Evolutionary conservation across 37 sponge, comb jelly and placozoan genomes (phyloP).

Genomic region (Chondrosia reniformis): DNA sequence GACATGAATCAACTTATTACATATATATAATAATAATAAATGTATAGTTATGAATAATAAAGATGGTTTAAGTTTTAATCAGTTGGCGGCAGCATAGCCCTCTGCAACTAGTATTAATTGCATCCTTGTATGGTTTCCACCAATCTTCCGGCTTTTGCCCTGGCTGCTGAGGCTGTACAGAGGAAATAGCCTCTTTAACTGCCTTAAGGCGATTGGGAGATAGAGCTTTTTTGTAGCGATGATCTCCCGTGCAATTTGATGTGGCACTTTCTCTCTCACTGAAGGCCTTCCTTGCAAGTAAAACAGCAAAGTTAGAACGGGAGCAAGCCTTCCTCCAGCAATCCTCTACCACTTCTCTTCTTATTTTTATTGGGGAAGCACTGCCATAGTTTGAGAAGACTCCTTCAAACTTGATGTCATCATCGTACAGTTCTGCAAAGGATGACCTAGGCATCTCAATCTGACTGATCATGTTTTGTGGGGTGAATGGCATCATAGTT

Average conservation of each 20-base stretch:
- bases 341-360: background rate
- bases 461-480: no score
- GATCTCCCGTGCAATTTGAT: background rate
- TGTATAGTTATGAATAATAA: background rate
- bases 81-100: background rate
- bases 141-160: background rate
- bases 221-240: background rate
- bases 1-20: no score
- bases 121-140: constrained; percentile 3
- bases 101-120: background rate
- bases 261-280: background rate
- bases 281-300: constrained; percentile 8
- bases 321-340: constrained; percentile 8
- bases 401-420: background rate
- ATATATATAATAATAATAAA: no score
- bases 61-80: background rate
- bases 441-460: background rate
- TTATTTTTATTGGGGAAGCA: constrained; percentile 8
- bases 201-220: background rate
- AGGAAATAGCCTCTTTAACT: constrained; percentile 7
- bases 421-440: background rate
- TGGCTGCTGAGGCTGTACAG: background rate
- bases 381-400: constrained; percentile 4
- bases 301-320: background rate
- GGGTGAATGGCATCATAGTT: background rate